Base-by-base conservation (phyloP, 2,113 vertebrate genomes). In the Plecotus auritus region DNA sequence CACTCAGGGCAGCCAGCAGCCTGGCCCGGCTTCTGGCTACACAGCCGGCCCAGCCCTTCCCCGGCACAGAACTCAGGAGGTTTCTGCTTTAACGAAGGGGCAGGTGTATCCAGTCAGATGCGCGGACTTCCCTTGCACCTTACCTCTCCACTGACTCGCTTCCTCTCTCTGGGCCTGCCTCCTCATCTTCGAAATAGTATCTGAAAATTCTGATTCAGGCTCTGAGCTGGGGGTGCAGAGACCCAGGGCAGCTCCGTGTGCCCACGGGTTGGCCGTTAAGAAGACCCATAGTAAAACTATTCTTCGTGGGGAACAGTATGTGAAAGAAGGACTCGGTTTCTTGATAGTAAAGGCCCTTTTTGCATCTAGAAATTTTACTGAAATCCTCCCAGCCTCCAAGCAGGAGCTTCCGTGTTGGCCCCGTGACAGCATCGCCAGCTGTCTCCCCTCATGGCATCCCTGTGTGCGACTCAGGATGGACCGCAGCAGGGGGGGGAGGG, bases 181-280 rank as follows among this genome's bases (percentile, higher is more conserved):
- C 49, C 80, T 61, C 18, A 78, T 35, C 45, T 45, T 83, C 73
- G 32, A 37, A 51, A 16, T 11, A 17, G 16, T 82, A 26, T 56
- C 78, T 69, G 81, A 73, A 67, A 61, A 66, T 51, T 51, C 51
- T n/a, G 9, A 40, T 40, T 84, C 10, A 9, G 14, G 59, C 4
- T 49, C 6, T 13, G 47, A 12, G 26, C 56, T 32, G 22, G 64
- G 87, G 28, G 2, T 6, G 12, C 20, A 30, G 40, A 64, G 61
- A 56, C 32, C 14, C 2, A 0, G 18, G n/a, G 66, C 4, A 5
- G 6, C 40, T n/a, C 8, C 6, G 0, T 4, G 28, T 49, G 73
- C 35, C 13, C 20, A 1, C 5, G 32, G 78, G 8, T 26, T 12
- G 18, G 2, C 56, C 66, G 1, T 37, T 22, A 13, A n/a, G 70